Evolutionary conservation across 64 coral and sea anemone species (phyloP).

Genomic region (Trachythela sp.): DNA sequence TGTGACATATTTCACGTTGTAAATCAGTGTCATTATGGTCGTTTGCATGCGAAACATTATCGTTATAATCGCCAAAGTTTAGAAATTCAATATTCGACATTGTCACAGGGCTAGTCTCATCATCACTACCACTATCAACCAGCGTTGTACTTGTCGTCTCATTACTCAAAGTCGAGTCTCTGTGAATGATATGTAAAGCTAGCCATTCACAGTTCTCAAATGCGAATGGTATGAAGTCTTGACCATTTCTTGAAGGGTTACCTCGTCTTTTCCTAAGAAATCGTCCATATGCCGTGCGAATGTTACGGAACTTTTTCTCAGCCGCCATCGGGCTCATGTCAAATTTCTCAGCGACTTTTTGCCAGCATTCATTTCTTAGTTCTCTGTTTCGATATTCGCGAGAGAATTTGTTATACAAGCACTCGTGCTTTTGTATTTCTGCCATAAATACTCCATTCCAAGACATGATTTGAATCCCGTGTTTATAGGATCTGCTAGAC

Average conservation of each 20-base stretch:
- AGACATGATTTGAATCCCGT: neutral
- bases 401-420: neutral
- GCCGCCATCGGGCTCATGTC: neutral
- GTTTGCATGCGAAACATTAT: neutral
- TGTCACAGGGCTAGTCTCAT: neutral
- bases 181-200: neutral
- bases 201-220: neutral
- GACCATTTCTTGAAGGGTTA: neutral
- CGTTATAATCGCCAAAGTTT: neutral
- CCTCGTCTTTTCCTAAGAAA: neutral
- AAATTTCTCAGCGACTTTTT: slow-evolving; percentile 25
- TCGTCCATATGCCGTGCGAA: slow-evolving; percentile 12
- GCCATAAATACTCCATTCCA: slow-evolving; percentile 19
- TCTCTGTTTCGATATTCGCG: neutral
- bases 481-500: neutral
- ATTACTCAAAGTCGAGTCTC: neutral
- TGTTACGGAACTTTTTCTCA: slow-evolving; percentile 25
- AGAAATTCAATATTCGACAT: neutral
- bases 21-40: neutral
- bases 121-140: neutral
- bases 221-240: neutral
- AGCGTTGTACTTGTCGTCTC: neutral
- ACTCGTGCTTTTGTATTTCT: slow-evolving; percentile 30
- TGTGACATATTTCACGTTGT: neutral
- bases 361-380: neutral